Conservation (phyloP, 2,888 invertebrate species). For the Acleris emargana region DNA sequence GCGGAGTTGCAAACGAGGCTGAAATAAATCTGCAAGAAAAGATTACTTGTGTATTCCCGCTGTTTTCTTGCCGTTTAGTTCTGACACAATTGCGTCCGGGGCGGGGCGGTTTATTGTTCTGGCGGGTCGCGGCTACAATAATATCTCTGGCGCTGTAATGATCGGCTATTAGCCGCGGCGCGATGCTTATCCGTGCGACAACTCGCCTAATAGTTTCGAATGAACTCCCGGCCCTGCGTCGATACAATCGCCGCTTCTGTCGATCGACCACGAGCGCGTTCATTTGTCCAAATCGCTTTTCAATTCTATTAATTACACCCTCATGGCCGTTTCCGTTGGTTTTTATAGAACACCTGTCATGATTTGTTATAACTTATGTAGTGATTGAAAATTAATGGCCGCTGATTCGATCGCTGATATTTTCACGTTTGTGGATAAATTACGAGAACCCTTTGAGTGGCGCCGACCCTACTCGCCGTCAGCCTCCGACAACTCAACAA, state of each 20-base stretch:
- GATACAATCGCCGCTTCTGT: conserved; percentile 29
- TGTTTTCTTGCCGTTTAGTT: conserved; percentile 17
- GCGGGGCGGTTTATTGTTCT: conserved; percentile 21
- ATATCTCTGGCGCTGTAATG: conserved; percentile 27
- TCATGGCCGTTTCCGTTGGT: conserved; percentile 16
- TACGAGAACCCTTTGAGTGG: conserved; percentile 31
- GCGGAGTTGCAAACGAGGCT: conserved; percentile 10
- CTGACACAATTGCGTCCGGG: conserved; percentile 1
- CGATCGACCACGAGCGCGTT: conserved; percentile 13
- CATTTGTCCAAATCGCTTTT: conserved; percentile 25
- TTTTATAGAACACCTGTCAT: conserved; percentile 30
- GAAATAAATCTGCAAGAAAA: conserved; percentile 14
- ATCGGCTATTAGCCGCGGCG: conserved; percentile 25
- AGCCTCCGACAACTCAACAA: conserved; percentile 35
- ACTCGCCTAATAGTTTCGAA: conserved; percentile 30
- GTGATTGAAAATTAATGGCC: conserved; percentile 35
- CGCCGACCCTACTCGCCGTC: conserved; percentile 32
- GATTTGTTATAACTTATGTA: conserved; percentile 29
- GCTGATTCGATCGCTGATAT: conserved; percentile 30
- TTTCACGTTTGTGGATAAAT: conserved; percentile 35
- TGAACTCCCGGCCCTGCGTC: conserved; percentile 12
- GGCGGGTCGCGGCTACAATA: conserved; percentile 21
- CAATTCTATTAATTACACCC: conserved; percentile 27
- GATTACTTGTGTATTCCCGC: conserved; percentile 4
- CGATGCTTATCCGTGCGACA: conserved; percentile 31